Evolutionary conservation across 1,140 invertebrate species (phyloP).

Genomic region (Chironomus striatipennis): DNA sequence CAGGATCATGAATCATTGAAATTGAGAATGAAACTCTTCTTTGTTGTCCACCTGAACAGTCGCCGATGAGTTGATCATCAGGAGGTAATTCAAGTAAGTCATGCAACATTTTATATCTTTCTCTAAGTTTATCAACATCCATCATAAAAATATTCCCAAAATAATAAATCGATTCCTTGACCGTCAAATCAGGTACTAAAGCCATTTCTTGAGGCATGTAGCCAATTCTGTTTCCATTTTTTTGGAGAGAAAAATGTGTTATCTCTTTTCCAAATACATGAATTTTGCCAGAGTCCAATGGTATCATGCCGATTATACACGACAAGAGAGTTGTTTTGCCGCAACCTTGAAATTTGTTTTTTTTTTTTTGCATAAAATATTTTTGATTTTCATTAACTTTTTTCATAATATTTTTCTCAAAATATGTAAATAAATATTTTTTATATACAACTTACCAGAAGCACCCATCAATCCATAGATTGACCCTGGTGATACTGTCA

Average conservation of each 20-base stretch:
- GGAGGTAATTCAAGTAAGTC: constrained; percentile 59
- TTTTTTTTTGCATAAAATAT: constrained; percentile 19
- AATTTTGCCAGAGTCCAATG: constrained; percentile 59
- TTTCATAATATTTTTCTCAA: too few relatives aligned
- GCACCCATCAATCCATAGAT: constrained; percentile 33
- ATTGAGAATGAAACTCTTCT: constrained; percentile 72
- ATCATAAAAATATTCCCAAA: constrained; percentile 77
- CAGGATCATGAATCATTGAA: constrained; percentile 69
- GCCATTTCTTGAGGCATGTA: constrained; percentile 81
- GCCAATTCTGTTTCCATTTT: constrained; percentile 61
- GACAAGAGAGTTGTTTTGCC: constrained; percentile 72
- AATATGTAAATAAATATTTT: background rate
- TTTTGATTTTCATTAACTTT: background rate
- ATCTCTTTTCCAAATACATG: constrained; percentile 66
- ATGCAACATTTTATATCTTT: constrained; percentile 53
- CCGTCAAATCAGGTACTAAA: constrained; percentile 70
- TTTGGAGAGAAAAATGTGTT: constrained; percentile 54
- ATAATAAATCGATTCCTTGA: constrained; percentile 68
- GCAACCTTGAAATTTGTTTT: constrained; percentile 32
- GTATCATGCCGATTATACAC: constrained; percentile 65
- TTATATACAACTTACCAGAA: background rate
- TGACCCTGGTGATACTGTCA: constrained; percentile 42
- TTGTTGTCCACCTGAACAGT: constrained; percentile 74
- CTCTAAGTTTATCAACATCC: constrained; percentile 48
- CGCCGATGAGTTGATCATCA: constrained; percentile 45